These are phyloP conservation scores for Marmota flaviventris DNA, from an alignment of 2,113 vertebrate genomes.

Conservation along the genomic window DNA sequence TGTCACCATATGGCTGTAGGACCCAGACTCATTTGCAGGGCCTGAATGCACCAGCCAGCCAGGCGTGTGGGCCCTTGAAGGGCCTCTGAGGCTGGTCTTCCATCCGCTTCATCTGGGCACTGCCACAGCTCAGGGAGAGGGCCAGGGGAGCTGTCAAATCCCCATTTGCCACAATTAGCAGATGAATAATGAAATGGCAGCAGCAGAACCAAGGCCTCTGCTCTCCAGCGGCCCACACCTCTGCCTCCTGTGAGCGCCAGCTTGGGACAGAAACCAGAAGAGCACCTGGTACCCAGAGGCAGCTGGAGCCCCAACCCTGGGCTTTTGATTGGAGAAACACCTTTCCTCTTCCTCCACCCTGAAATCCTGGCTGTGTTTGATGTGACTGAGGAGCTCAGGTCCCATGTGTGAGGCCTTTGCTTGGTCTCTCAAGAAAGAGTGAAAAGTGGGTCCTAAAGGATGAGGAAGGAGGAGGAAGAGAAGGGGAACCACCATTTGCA, in stretches of 20 bases:
- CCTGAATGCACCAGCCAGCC: background rate
- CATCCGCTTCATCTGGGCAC: background rate
- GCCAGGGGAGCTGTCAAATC: conserved; percentile 67
- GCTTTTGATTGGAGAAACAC: background rate
- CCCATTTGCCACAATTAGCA: conserved; percentile 77
- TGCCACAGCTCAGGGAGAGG: background rate
- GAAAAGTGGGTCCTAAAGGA: background rate
- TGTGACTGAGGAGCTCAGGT: background rate
- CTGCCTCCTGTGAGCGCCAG: background rate
- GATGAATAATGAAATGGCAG: conserved; percentile 71
- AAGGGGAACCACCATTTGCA: background rate
- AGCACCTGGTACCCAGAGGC: background rate
- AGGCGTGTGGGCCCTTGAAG: background rate
- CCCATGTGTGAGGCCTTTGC: background rate
- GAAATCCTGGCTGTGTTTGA: background rate
- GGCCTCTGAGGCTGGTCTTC: background rate
- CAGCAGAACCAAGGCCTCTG: background rate
- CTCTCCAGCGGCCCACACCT: background rate
- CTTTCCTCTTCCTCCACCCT: background rate
- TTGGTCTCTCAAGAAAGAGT: background rate
- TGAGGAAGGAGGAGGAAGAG: background rate
- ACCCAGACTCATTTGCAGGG: background rate
- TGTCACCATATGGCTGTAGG: background rate
- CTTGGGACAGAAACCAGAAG: background rate
- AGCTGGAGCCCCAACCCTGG: background rate